phyloP scores from a whole-genome alignment of 2,113 vertebrate species.

The Chaetodon auriga region DNA sequence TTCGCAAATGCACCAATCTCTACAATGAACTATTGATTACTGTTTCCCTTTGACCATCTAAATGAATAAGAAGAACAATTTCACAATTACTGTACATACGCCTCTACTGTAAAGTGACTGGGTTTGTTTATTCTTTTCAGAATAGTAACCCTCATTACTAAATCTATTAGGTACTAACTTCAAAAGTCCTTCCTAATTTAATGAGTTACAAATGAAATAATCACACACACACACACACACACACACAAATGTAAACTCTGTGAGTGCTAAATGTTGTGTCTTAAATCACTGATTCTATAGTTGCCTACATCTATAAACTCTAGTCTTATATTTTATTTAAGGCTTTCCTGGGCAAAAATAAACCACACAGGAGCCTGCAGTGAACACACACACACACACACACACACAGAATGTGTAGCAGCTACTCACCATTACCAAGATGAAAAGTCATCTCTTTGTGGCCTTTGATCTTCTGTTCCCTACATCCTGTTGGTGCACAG shows the following conservation, averaged over 20 bases:
- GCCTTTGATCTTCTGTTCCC: conserved; percentile 47
- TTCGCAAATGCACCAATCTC: no score
- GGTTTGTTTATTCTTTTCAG: no score
- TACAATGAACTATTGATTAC: not conserved
- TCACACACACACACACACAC: not conserved
- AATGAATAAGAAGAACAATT: not conserved
- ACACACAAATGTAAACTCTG: not conserved
- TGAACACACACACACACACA: not conserved
- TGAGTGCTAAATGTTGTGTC: conserved; percentile 24
- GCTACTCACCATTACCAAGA: conserved; percentile 31
- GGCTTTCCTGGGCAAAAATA: conserved; percentile 29
- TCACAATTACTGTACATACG: no score
- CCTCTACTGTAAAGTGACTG: no score
- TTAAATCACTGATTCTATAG: conserved; percentile 44
- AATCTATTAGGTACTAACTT: no score
- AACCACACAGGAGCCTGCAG: conserved; percentile 18
- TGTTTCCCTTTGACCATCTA: not conserved
- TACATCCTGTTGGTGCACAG: conserved; percentile 36
- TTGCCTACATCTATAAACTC: conserved; percentile 26
- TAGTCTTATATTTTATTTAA: conserved; percentile 62
- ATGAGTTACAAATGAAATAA: not conserved
- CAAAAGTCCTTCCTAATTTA: no score
- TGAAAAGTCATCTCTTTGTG: conserved; percentile 49
- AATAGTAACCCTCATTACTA: no score
- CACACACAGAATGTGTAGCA: not conserved